Conservation (phyloP, 2,888 invertebrate genomes). For the Idaea aversata region DNA sequence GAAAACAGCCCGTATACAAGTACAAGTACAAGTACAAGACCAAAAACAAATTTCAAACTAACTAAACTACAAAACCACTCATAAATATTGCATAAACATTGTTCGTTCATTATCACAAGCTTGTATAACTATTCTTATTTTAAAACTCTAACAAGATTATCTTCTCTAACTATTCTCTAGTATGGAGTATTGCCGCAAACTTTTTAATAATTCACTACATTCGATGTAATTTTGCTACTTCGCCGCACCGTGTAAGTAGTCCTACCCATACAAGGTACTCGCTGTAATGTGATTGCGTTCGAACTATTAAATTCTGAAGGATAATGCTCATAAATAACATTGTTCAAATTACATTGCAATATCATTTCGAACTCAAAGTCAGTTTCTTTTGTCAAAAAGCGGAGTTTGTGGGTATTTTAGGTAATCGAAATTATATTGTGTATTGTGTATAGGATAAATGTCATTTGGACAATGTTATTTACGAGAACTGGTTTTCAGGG, state of each 20-base stretch:
- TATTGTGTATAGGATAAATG: too few species aligned
- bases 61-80: neutral
- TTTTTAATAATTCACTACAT: constrained; percentile 70
- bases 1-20: too few species aligned
- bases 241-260: constrained; percentile 43
- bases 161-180: constrained; percentile 6
- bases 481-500: too few species aligned
- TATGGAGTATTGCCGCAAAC: constrained; percentile 28
- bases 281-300: constrained; percentile 28
- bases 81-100: neutral
- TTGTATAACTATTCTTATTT: constrained; percentile 12
- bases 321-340: too few species aligned
- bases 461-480: too few species aligned
- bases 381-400: too few species aligned
- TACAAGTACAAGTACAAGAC: too few species aligned
- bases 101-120: constrained; percentile 1
- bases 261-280: constrained; percentile 30
- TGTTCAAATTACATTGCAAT: too few species aligned
- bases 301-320: neutral
- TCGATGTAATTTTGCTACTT: constrained; percentile 68
- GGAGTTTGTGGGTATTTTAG: too few species aligned
- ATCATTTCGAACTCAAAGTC: too few species aligned
- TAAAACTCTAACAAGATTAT: constrained; percentile 20
- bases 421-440: too few species aligned
- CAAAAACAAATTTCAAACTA: neutral